Conservation (phyloP, 2,888 invertebrate species). For the Cephus pulcher region DNA sequence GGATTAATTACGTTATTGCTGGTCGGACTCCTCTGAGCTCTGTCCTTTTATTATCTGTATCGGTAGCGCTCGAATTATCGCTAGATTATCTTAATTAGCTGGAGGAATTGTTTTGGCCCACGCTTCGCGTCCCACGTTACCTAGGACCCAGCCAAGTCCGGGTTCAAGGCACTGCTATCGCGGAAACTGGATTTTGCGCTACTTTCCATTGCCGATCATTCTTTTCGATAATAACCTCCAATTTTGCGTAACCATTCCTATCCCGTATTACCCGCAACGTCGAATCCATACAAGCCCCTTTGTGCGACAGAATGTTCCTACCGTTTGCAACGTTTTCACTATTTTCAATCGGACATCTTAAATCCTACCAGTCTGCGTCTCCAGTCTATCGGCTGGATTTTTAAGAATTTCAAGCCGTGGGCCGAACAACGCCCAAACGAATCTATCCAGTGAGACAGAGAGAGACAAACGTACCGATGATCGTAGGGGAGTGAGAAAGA, state of each 20-base stretch:
- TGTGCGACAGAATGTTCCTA: background rate
- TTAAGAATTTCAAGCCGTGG: background rate
- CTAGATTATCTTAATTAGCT: constrained; percentile 62
- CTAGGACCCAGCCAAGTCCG: constrained; percentile 23
- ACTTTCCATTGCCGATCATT: background rate
- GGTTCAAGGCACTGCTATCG: constrained; percentile 10
- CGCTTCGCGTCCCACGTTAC: constrained; percentile 38
- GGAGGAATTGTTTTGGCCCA: constrained; percentile 59
- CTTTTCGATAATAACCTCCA: background rate
- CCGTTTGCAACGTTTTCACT: background rate
- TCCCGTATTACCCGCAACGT: background rate
- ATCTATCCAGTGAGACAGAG: background rate
- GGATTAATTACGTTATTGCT: background rate
- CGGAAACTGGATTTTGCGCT: constrained; percentile 10
- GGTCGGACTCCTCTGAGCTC: background rate
- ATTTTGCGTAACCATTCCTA: background rate
- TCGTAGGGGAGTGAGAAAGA: background rate
- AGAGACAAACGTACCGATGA: background rate
- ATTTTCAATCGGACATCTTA: background rate
- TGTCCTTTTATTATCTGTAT: background rate
- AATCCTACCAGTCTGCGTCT: background rate
- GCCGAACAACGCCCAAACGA: background rate
- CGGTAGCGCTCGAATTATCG: constrained; percentile 41
- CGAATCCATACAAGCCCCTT: background rate
- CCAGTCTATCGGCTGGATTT: background rate